phyloP scores from a whole-genome alignment of 2,113 vertebrate genomes.

The Pitta sordida region DNA sequence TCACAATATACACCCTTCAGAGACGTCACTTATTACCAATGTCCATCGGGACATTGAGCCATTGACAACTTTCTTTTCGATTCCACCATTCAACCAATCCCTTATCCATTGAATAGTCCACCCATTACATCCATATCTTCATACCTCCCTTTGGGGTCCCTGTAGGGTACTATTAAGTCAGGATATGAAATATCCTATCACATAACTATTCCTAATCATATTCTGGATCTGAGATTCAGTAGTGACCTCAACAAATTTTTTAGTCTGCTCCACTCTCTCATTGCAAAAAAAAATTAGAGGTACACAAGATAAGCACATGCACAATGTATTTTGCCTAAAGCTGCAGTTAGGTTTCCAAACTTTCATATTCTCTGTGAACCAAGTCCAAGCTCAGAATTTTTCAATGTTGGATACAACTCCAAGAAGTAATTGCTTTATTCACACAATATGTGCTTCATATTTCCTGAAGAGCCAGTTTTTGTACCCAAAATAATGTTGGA shows the following conservation, averaged over 20 bases:
- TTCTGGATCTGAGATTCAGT: not conserved
- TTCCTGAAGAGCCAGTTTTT: constrained; percentile 19
- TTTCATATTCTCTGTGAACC: not conserved
- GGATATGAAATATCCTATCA: not conserved
- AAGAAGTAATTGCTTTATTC: not conserved
- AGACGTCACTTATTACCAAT: not conserved
- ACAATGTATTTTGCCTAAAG: not conserved
- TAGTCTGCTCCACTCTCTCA: not conserved
- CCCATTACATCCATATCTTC: not conserved
- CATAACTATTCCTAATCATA: not conserved
- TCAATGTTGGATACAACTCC: not conserved
- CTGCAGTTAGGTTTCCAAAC: not conserved
- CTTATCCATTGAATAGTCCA: not conserved
- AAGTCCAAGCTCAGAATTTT: not conserved
- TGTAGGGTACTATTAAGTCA: not conserved
- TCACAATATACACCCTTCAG: not conserved
- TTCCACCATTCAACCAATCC: too few species aligned
- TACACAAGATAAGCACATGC: not conserved
- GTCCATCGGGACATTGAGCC: not conserved
- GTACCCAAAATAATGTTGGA: not conserved
- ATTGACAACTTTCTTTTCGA: not conserved
- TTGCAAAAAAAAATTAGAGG: not conserved
- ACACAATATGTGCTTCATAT: not conserved
- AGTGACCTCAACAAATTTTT: not conserved
- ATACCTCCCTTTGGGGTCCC: not conserved